These are phyloP conservation scores for Siphonodentalium dalli DNA, from an alignment of 2,888 invertebrate species.

Conservation along the genomic window DNA sequence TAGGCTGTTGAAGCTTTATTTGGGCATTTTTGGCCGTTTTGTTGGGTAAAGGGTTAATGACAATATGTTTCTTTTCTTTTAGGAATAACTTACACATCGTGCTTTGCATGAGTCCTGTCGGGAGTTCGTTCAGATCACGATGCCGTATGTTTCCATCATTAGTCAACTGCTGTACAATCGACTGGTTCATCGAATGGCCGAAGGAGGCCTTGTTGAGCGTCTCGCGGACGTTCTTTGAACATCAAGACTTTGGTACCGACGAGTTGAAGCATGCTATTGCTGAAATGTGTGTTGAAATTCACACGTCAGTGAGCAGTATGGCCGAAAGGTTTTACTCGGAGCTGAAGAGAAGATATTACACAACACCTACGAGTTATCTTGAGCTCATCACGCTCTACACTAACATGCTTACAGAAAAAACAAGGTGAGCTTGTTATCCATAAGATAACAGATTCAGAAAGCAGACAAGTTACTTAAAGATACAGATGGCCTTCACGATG, in stretches of 20 bases:
- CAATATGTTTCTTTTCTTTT: constrained; percentile 22
- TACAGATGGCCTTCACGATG: too few species aligned
- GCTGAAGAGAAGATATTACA: constrained; percentile 85
- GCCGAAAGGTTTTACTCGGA: constrained; percentile 80
- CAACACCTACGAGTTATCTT: constrained; percentile 89
- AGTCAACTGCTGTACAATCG: constrained; percentile 66
- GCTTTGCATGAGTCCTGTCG: constrained; percentile 90
- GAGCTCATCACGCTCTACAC: constrained; percentile 84
- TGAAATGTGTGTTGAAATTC: constrained; percentile 76
- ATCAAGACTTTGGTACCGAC: constrained; percentile 69
- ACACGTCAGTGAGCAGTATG: constrained; percentile 80
- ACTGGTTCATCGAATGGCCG: constrained; percentile 81
- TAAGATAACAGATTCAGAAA: too few species aligned
- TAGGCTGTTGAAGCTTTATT: too few species aligned
- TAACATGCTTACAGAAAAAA: constrained; percentile 74
- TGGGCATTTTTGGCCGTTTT: too few species aligned
- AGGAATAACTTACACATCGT: constrained; percentile 84
- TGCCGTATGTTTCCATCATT: constrained; percentile 67
- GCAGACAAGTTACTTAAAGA: too few species aligned
- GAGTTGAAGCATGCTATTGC: constrained; percentile 69
- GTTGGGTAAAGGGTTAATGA: too few species aligned
- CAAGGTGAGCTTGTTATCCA: constrained; percentile 70
- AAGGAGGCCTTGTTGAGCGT: constrained; percentile 83
- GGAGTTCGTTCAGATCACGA: constrained; percentile 80
- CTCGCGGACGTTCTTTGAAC: constrained; percentile 76